These are phyloP conservation scores for Vidua macroura DNA, from an alignment of 2,113 vertebrate genomes.

Conservation along the genomic window DNA sequence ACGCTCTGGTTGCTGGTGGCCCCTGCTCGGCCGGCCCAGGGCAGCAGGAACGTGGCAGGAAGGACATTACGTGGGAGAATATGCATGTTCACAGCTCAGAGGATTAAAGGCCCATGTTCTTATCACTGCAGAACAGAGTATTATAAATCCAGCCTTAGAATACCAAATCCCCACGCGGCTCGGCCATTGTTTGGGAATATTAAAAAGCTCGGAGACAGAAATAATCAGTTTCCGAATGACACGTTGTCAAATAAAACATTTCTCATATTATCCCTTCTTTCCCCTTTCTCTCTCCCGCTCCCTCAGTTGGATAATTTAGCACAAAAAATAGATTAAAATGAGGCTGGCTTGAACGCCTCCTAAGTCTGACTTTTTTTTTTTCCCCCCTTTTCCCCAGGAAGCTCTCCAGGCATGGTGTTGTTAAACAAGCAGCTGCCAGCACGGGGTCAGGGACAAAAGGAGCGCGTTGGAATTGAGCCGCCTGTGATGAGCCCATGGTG, in stretches of 20 bases:
- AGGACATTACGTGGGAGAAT: slow-evolving; percentile 76
- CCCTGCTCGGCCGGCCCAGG: not conserved
- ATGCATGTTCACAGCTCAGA: slow-evolving; percentile 81
- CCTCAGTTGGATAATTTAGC: slow-evolving; percentile 69
- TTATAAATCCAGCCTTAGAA: slow-evolving; percentile 83
- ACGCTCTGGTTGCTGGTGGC: rapidly evolving
- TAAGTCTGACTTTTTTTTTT: slow-evolving; percentile 36
- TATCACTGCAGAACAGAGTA: slow-evolving; percentile 80
- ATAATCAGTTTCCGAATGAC: slow-evolving; percentile 81
- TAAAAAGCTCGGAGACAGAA: slow-evolving; percentile 79
- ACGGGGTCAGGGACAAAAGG: rapidly evolving
- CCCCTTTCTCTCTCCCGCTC: slow-evolving; percentile 62
- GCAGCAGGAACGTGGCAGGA: slow-evolving; percentile 4
- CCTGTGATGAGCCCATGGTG: not conserved
- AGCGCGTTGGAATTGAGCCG: rapidly evolving
- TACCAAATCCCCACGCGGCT: slow-evolving; percentile 73
- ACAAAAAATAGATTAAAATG: slow-evolving; percentile 72
- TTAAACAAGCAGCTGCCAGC: not conserved
- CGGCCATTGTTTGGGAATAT: slow-evolving; percentile 78
- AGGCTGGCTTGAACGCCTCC: slow-evolving; percentile 41
- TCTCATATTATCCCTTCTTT: slow-evolving; percentile 71
- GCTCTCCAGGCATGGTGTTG: not conserved
- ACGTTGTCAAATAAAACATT: slow-evolving; percentile 80
- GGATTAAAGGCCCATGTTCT: slow-evolving; percentile 82
- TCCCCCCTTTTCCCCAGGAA: not conserved